phyloP scores from a whole-genome alignment of 2,888 invertebrate species.

The Belgica antarctica region DNA sequence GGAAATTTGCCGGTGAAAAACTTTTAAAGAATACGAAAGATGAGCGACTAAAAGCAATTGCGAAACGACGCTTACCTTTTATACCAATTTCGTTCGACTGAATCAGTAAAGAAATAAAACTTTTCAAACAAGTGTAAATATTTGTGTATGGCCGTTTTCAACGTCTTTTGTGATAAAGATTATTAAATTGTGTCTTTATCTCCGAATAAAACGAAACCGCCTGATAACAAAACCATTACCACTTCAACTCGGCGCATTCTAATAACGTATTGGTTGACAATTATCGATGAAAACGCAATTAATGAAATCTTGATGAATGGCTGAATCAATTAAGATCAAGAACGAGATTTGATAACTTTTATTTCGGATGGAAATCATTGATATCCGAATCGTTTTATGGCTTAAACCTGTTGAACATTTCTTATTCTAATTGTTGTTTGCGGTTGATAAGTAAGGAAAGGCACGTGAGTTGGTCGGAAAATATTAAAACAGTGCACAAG shows the following conservation, averaged over 20 bases:
- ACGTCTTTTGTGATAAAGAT: constrained; percentile 10
- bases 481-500: too few relatives aligned
- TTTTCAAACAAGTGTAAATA: constrained; percentile 10
- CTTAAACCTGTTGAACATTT: not conserved
- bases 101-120: constrained; percentile 11
- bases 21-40: constrained; percentile 22
- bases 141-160: not conserved
- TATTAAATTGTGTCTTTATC: constrained; percentile 22
- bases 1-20: not conserved
- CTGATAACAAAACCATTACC: constrained; percentile 23
- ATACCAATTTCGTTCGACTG: constrained; percentile 30
- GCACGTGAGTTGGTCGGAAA: too few relatives aligned
- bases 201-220: not conserved
- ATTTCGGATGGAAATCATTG: not conserved
- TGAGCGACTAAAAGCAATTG: constrained; percentile 37
- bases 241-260: not conserved
- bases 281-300: not conserved
- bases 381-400: too few relatives aligned
- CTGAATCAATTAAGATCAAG: not conserved
- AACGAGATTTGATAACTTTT: not conserved
- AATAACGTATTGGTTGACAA: not conserved
- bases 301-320: not conserved
- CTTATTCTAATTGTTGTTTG: not conserved
- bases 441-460: too few relatives aligned
- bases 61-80: constrained; percentile 23